phyloP scores from a whole-genome alignment of 2,797 vertebrate species.

The Semotilus atromaculatus region DNA sequence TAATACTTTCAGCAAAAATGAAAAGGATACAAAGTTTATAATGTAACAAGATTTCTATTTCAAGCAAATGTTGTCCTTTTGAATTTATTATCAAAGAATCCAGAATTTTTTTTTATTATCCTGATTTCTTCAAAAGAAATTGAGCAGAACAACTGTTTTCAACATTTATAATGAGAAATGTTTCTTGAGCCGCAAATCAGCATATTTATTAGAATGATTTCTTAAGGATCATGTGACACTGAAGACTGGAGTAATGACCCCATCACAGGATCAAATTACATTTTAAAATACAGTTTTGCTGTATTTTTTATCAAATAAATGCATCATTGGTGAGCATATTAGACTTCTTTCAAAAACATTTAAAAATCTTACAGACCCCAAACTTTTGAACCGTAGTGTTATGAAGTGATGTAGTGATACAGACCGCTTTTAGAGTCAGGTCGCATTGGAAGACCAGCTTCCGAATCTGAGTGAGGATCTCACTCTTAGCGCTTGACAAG shows the following conservation, averaged over 20 bases:
- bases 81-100: background rate
- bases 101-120: background rate
- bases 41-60: background rate
- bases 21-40: background rate
- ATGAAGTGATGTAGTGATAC: conserved; percentile 50
- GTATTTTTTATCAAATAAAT: background rate
- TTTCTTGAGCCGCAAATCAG: background rate
- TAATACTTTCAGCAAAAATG: background rate
- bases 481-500: conserved; percentile 81
- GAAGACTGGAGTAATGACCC: background rate
- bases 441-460: conserved; percentile 88
- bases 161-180: background rate
- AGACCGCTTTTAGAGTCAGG: conserved; percentile 89
- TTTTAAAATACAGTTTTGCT: background rate
- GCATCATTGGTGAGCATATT: background rate
- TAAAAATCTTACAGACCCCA: background rate
- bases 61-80: background rate
- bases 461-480: conserved; percentile 81
- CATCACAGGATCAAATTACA: background rate
- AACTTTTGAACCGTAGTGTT: background rate
- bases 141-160: background rate
- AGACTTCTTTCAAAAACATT: background rate
- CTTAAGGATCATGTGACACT: background rate
- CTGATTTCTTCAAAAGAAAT: background rate
- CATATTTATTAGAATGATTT: background rate